Conservation (phyloP, 2,888 invertebrate genomes). For the Xestoiulus laeticollis region DNA sequence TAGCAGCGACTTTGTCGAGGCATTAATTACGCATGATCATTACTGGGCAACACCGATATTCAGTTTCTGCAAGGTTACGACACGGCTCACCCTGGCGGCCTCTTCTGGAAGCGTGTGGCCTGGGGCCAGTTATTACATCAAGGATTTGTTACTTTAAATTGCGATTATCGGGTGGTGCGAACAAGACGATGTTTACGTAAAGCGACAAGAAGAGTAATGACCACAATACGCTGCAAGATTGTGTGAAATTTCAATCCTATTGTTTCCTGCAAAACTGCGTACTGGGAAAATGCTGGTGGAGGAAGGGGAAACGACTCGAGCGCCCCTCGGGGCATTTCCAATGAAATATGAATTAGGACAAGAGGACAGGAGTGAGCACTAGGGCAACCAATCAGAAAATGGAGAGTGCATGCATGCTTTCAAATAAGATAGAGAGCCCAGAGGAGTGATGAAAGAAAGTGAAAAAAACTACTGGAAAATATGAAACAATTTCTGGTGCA, state of each 20-base stretch:
- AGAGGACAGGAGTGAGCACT: not conserved
- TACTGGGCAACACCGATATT: not conserved
- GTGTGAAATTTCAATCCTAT: not conserved
- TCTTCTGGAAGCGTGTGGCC: not conserved
- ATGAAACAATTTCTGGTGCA: not conserved
- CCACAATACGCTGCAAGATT: not conserved
- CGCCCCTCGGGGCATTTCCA: not conserved
- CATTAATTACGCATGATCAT: not conserved
- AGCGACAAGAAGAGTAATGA: not conserved
- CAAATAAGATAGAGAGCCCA: not conserved
- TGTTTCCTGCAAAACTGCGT: not conserved
- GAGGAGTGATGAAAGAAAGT: conserved; percentile 20
- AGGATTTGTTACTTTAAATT: conserved; percentile 4
- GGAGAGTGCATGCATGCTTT: no score
- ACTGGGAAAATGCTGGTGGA: not conserved
- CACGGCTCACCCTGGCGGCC: not conserved
- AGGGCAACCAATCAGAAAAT: not conserved
- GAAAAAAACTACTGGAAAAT: not conserved
- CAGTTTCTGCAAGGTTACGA: not conserved
- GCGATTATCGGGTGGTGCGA: not conserved
- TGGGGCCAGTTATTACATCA: not conserved
- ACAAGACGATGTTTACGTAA: not conserved
- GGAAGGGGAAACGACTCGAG: not conserved
- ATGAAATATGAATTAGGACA: not conserved
- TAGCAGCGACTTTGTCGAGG: not conserved